These are phyloP conservation scores for Hypercompe scribonia DNA, from an alignment of 2,888 invertebrate species.

Conservation along the genomic window DNA sequence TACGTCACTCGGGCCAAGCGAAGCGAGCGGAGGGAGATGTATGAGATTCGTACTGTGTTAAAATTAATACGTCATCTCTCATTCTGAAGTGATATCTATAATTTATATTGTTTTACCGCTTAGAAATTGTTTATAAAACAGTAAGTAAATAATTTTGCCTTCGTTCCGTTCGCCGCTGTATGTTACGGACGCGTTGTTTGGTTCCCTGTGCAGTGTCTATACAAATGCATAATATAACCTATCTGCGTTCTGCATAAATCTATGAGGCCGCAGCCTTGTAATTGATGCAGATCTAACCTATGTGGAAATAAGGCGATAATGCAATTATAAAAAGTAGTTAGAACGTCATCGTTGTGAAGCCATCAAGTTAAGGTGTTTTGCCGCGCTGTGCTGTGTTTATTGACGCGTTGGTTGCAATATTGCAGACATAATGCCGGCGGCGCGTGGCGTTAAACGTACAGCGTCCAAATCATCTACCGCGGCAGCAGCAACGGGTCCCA, in stretches of 20 bases:
- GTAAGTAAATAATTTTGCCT: slow-evolving; percentile 72
- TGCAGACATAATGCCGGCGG: slow-evolving; percentile 85
- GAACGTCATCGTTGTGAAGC: slow-evolving; percentile 77
- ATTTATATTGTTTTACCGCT: slow-evolving; percentile 63
- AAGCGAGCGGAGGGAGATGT: slow-evolving; percentile 77
- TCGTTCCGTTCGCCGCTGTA: slow-evolving; percentile 54
- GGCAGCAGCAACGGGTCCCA: slow-evolving; percentile 71
- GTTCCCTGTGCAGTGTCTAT: slow-evolving; percentile 78
- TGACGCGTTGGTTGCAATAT: slow-evolving; percentile 82
- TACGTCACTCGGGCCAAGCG: slow-evolving; percentile 79
- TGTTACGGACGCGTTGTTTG: slow-evolving; percentile 78
- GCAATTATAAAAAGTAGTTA: slow-evolving; percentile 74
- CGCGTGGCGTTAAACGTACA: slow-evolving; percentile 82
- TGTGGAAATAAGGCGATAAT: slow-evolving; percentile 72
- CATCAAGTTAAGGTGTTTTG: slow-evolving; percentile 67
- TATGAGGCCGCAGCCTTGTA: slow-evolving; percentile 78
- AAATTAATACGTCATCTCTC: slow-evolving; percentile 83
- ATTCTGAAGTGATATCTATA: slow-evolving; percentile 68
- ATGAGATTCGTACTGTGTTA: slow-evolving; percentile 76
- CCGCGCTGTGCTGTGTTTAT: slow-evolving; percentile 78
- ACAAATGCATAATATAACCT: slow-evolving; percentile 86
- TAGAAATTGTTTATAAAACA: slow-evolving; percentile 65
- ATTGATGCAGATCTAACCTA: slow-evolving; percentile 73
- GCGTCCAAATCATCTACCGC: slow-evolving; percentile 78
- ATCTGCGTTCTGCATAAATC: slow-evolving; percentile 80